These are phyloP conservation scores for Caenorhabditis macrosperma DNA, from an alignment of 2,888 invertebrate species.

Conservation along the genomic window DNA sequence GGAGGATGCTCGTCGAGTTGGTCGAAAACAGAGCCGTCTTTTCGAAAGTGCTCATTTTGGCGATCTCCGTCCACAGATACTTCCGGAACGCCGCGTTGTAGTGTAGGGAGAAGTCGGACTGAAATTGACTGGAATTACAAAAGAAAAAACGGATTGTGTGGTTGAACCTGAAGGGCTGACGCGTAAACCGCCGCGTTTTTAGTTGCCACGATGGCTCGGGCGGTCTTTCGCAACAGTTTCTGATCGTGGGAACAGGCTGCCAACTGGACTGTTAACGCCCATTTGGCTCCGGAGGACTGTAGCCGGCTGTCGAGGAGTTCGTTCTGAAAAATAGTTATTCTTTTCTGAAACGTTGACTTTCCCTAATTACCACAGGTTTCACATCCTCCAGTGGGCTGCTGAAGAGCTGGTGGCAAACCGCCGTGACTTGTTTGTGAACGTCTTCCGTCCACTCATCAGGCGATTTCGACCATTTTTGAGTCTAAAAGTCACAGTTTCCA, in stretches of 20 bases:
- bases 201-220: constrained; percentile 71
- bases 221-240: constrained; percentile 69
- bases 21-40: constrained; percentile 75
- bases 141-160: too few relatives aligned
- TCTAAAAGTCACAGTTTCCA: constrained; percentile 37
- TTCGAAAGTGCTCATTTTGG: constrained; percentile 69
- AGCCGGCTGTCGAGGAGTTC: constrained; percentile 67
- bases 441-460: constrained; percentile 75
- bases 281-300: constrained; percentile 62
- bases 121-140: constrained; percentile 36
- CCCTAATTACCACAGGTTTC: constrained; percentile 38
- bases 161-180: constrained; percentile 71
- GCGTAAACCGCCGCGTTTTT: constrained; percentile 77
- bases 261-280: constrained; percentile 74
- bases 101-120: constrained; percentile 70
- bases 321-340: constrained; percentile 49
- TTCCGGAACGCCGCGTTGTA: constrained; percentile 67
- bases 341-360: neutral
- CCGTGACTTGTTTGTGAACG: constrained; percentile 76
- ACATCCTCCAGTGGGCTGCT: constrained; percentile 62
- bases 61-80: constrained; percentile 64
- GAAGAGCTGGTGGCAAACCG: constrained; percentile 77
- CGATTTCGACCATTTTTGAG: constrained; percentile 71
- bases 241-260: constrained; percentile 76
- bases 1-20: constrained; percentile 57